A percentile compares a stretch with the other conserved stretches of the same genome.
These are phyloP conservation scores for Cygnus olor DNA, from an alignment of 2,797 vertebrate species.

Conservation along the genomic window DNA sequence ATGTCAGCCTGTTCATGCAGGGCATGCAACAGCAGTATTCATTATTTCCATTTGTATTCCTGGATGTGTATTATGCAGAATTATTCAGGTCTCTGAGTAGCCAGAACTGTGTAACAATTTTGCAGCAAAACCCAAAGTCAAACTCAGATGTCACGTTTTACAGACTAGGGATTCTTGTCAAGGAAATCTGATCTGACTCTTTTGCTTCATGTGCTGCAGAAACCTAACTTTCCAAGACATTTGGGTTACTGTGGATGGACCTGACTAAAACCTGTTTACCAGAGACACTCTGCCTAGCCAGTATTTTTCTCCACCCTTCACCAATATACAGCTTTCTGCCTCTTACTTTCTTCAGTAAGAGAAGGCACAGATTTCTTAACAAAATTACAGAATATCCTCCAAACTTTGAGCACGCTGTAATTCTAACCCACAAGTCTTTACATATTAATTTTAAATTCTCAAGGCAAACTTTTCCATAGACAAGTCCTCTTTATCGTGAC, in stretches of 20 bases:
- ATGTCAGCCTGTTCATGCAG: background rate
- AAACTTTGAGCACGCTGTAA: background rate
- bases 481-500: background rate
- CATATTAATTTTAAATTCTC: background rate
- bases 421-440: background rate
- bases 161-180: background rate
- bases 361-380: background rate
- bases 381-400: background rate
- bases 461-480: background rate
- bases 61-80: background rate
- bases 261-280: background rate
- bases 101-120: accelerated
- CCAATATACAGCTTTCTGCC: background rate
- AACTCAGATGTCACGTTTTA: background rate
- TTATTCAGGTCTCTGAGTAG: background rate
- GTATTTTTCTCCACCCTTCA: background rate
- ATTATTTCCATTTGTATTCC: background rate
- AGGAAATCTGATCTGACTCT: background rate
- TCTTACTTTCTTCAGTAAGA: background rate
- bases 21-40: background rate
- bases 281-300: background rate
- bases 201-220: background rate
- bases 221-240: background rate
- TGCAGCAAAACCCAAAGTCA: background rate
- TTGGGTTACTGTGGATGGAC: background rate